Percentiles rank a stretch among this genome's conserved stretches.
Evolutionary conservation across 2,797 vertebrate species (phyloP).

Genomic region (Columba guinea): DNA sequence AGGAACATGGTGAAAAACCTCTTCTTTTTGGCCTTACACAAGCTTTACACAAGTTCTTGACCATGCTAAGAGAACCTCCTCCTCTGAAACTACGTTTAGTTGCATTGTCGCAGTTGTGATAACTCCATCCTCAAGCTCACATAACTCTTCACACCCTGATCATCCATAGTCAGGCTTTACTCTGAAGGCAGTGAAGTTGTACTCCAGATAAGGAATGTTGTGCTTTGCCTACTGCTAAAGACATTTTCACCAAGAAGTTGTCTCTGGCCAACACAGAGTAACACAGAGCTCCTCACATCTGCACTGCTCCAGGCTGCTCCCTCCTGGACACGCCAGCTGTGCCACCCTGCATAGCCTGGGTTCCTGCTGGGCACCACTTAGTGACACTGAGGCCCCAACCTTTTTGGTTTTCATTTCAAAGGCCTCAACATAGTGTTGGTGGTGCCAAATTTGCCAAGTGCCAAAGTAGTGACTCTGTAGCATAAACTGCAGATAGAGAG

Average conservation of each 20-base stretch:
- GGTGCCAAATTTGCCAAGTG: background rate
- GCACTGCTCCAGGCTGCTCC: rapidly evolving
- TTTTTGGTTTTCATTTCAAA: background rate
- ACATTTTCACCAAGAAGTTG: background rate
- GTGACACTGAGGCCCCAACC: background rate
- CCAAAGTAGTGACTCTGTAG: background rate
- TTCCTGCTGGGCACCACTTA: background rate
- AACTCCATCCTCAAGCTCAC: background rate
- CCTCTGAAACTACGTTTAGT: background rate
- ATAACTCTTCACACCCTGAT: background rate
- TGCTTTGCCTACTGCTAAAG: background rate
- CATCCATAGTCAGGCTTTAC: background rate
- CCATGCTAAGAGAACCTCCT: background rate
- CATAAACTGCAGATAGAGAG: background rate
- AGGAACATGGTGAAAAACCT: background rate
- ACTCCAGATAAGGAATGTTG: background rate
- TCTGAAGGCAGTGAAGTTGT: background rate
- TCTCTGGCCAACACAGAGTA: background rate
- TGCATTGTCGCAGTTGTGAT: background rate
- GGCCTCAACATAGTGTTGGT: background rate
- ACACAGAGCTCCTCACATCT: background rate
- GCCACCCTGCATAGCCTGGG: background rate
- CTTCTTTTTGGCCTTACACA: background rate
- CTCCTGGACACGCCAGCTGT: background rate
- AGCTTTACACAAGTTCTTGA: background rate